Base-by-base conservation (phyloP, 2,797 vertebrate genomes). In the Channa striata region DNA sequence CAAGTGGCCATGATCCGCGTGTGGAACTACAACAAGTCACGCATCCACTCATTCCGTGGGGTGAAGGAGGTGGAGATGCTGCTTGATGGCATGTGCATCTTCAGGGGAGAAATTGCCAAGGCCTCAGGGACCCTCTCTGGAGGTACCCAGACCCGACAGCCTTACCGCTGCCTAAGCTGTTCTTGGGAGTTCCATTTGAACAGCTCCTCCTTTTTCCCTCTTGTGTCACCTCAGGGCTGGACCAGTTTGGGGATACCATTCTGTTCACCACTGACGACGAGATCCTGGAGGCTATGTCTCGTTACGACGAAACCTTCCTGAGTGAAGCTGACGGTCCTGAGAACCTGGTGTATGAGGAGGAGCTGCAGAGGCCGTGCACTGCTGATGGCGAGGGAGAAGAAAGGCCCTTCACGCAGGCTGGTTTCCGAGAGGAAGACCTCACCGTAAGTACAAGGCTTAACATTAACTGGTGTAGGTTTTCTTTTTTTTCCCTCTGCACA, bases 11-110 rank as follows among this genome's bases (percentile, higher is more conserved):
- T 99, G 95, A 96, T 99, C 74, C 95, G 98, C 8, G 89, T 99
- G 67, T 99, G 98, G 98, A 99, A 99, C 91, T 99, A 99, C 85
- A 99, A 99, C 87, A 99, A 99, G 81, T 99, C 98, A 0, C 95
- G 98, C 30, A 99, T 99, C 54, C 97, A 99, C 84, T 99, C 98
- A 7, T 98, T 97, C 86, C 91, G 98, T 2, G 98, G 98, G 1
- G 96, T 95, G 64, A 96, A 93, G 89, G 97, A 99, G 75, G 90
- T 98, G 61, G 89, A 95, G 48, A 98, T 99, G 92, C 57, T 94
- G 51, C 89, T 99, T 63, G 96, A 99, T 8, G 86, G 93, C 0
- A 91, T 89, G 39, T 95, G 94, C 76, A 96, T 99, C 90, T 99
- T 99, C 85, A 94, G 92, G 77, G 98, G 98, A 46, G 98, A 99